Evolutionary conservation across 2,113 vertebrate species (phyloP).

Genomic region (Malurus elegans): DNA sequence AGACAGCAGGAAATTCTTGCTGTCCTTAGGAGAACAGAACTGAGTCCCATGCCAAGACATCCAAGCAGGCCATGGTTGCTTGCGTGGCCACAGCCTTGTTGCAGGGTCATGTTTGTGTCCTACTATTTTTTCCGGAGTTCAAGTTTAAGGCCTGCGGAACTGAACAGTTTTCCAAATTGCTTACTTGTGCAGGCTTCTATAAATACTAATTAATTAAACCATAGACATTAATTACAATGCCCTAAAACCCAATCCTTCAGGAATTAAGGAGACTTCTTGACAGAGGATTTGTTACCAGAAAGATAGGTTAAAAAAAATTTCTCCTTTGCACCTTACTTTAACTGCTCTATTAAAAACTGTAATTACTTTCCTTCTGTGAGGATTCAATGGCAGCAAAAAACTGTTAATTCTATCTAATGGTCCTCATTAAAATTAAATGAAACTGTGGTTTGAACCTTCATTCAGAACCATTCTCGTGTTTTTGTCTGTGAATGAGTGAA

Average conservation of each 20-base stretch:
- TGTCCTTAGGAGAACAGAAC: background rate
- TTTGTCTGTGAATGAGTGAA: background rate
- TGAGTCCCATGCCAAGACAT: rapidly evolving
- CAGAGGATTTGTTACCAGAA: background rate
- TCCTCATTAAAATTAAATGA: background rate
- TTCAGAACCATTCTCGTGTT: background rate
- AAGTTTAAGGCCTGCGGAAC: background rate
- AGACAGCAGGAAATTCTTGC: background rate
- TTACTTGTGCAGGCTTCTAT: background rate
- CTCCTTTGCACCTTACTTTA: background rate
- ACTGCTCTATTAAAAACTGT: background rate
- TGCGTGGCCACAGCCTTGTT: rapidly evolving
- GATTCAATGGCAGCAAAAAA: background rate
- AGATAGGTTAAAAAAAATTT: background rate
- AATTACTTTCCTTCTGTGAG: background rate
- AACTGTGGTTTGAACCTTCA: background rate
- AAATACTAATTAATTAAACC: background rate
- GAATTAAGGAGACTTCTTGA: background rate
- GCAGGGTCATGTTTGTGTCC: rapidly evolving
- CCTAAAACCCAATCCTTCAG: background rate
- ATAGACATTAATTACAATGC: background rate
- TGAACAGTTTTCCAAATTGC: background rate
- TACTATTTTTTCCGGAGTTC: background rate
- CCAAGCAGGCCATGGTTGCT: rapidly evolving
- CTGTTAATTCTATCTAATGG: background rate